Conservation (phyloP, 2,113 vertebrate genomes). For the Ictalurus furcatus region DNA sequence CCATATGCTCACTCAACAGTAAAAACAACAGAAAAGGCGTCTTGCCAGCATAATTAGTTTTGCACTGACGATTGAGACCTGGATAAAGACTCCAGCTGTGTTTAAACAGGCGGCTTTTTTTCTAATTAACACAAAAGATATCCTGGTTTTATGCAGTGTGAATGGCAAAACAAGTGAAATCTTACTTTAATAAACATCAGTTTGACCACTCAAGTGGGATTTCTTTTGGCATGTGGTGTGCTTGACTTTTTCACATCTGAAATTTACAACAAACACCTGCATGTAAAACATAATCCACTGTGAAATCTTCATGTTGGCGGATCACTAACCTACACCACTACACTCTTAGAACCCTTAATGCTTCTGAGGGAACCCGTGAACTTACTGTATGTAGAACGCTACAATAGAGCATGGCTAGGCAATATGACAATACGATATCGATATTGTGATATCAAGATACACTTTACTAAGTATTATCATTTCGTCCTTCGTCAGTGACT, state of each 20-base stretch:
- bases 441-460: not conserved
- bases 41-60: slow-evolving; percentile 25
- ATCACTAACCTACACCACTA: not conserved
- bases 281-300: not conserved
- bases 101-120: not conserved
- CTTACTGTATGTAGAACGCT: not conserved
- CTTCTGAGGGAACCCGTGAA: not conserved
- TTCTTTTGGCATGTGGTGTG: not conserved
- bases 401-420: not conserved
- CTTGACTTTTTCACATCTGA: not conserved
- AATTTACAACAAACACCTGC: not conserved
- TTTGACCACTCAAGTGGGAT: not conserved
- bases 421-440: not conserved
- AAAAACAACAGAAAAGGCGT: slow-evolving; percentile 22
- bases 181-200: not conserved
- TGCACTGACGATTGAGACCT: slow-evolving; percentile 6
- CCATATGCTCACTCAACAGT: slow-evolving; percentile 46
- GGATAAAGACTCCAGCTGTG: not conserved
- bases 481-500: not conserved
- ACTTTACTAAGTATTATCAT: not conserved
- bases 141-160: not conserved
- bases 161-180: not conserved
- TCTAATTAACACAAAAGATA: not conserved
- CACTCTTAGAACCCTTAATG: not conserved
- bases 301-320: not conserved